Evolutionary conservation across 2,797 vertebrate species (phyloP).

Genomic region (Anguilla marmorata): DNA sequence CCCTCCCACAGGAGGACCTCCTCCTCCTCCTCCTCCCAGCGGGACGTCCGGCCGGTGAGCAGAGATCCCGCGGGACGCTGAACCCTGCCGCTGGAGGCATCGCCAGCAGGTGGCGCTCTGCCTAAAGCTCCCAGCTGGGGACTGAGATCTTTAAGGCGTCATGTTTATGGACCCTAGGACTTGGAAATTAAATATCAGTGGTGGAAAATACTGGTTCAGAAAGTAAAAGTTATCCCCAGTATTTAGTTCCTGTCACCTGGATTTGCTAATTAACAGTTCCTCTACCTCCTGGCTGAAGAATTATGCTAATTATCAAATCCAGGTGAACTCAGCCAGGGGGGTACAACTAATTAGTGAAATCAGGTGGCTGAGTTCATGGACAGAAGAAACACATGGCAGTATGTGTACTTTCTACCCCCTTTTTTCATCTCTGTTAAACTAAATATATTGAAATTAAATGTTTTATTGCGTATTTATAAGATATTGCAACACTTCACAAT

Average conservation of each 20-base stretch:
- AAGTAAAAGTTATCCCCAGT: too few species aligned
- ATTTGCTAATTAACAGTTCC: too few species aligned
- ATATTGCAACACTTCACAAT: not conserved
- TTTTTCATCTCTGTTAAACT: too few species aligned
- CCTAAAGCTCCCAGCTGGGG: not conserved
- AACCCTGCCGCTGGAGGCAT: not conserved
- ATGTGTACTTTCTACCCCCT: too few species aligned
- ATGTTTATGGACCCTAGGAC: not conserved
- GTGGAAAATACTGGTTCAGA: too few species aligned
- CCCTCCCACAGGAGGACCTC: conserved; percentile 89
- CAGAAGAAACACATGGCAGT: too few species aligned
- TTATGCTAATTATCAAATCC: too few species aligned
- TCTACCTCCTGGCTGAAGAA: too few species aligned
- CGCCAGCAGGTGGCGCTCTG: not conserved
- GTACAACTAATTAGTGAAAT: too few species aligned
- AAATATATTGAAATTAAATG: not conserved
- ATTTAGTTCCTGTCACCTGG: too few species aligned
- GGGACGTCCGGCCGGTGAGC: conserved; percentile 93
- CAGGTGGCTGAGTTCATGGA: too few species aligned
- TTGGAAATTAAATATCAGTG: not conserved
- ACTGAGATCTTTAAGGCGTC: not conserved
- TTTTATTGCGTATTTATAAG: not conserved
- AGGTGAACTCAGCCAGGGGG: too few species aligned
- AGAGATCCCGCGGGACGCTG: not conserved
- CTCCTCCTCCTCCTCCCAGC: conserved; percentile 89